Conservation (phyloP, 2,888 invertebrate genomes). For the Noctua pronuba region DNA sequence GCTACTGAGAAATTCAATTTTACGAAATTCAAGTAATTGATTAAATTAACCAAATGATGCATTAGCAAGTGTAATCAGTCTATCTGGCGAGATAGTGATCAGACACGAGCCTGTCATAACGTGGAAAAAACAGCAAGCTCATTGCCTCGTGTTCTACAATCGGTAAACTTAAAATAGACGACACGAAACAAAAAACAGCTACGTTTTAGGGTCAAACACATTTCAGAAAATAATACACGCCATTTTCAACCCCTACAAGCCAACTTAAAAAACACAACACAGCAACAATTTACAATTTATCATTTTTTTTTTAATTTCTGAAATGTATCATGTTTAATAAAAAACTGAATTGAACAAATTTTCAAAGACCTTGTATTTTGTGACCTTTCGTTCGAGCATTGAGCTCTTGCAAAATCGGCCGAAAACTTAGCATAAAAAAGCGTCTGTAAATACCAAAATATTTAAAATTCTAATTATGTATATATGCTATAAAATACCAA, state of each 20-base stretch:
- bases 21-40: too few species aligned
- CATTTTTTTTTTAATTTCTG: background rate
- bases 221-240: background rate
- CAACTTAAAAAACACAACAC: background rate
- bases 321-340: background rate
- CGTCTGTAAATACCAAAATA: background rate
- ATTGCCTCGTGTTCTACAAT: constrained; percentile 12
- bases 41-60: background rate
- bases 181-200: background rate
- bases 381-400: constrained; percentile 15
- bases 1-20: too few species aligned
- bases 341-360: background rate
- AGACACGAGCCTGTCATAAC: background rate
- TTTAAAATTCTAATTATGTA: background rate
- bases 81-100: background rate
- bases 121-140: background rate
- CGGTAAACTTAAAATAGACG: background rate
- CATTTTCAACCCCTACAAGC: background rate
- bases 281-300: background rate
- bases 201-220: background rate
- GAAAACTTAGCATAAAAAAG: background rate
- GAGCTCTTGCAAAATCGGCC: constrained; percentile 2
- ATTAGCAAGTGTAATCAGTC: background rate
- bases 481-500: background rate
- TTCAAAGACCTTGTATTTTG: constrained; percentile 14